Base-by-base conservation (phyloP, 2,113 vertebrate genomes). In the Ibidorhyncha struthersii region DNA sequence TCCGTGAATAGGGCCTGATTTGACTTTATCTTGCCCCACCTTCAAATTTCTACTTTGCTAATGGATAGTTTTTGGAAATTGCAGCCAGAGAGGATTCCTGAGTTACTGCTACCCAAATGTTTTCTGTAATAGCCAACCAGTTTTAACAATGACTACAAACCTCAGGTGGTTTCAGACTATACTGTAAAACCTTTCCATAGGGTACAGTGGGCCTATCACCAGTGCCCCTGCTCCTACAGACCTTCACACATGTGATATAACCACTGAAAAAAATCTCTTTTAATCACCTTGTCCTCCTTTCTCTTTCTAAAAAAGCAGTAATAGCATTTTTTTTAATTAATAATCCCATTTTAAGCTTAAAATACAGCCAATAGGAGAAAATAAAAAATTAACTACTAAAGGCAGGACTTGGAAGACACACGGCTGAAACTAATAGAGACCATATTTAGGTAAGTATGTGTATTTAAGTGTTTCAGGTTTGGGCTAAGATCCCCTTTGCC, bases 381-480 rank as follows among this genome's bases (percentile, higher is more conserved):
- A 88, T 8, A 63, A 83, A 41, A 62, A n/a, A 43, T 2, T 6
- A n/a, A 26, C 86, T 72, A 79, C 61, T 67, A 92, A 93, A 93
- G 69, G 72, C 82, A 52, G 38, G 52, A 56, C 34, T 89, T 34
- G 19, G 25, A 80, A 91, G 40, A 69, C 66, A 53, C 66, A 87
- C 0, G 32, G 70, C 89, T 96, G 93, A 89, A 96, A 94, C 34
- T 90, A 95, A 96, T 89, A 80, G 55, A 95, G 71, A 77, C 62
- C 81, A 73, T 14, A 79, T 94, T 95, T 90, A 61, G 10, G 3
- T 38, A 82, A 95, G 93, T 41, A 77, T 90, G 91, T 66, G 53
- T 69, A 49, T 78, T 88, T 87, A 93, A 94, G 83, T 83, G 82
- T 84, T 94, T 83, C 69, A 95, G 72, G 83, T 96, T 92, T 76